Percentiles rank a stretch among this genome's conserved stretches.
Conservation (phyloP, 2,113 vertebrate genomes). For the Siphamia tubifer region DNA sequence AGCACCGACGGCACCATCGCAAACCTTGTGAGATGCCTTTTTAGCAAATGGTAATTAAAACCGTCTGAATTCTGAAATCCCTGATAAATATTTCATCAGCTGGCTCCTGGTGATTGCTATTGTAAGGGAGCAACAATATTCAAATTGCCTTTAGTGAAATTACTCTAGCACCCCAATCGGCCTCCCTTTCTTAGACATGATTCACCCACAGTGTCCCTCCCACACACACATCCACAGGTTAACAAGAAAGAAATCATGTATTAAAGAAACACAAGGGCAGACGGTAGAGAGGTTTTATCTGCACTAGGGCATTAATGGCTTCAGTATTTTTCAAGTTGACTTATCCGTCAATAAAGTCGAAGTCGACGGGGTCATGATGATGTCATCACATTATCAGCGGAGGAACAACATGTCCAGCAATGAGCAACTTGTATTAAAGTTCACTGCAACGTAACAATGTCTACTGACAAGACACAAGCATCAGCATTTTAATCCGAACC, state of each 20-base stretch:
- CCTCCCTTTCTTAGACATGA: neutral
- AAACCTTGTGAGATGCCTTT: conserved; percentile 48
- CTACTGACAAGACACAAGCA: too few relatives aligned
- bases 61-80: conserved; percentile 68
- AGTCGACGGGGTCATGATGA: too few relatives aligned
- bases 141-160: conserved; percentile 63
- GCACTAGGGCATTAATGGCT: too few relatives aligned
- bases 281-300: too few relatives aligned
- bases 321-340: too few relatives aligned
- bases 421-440: too few relatives aligned
- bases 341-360: too few relatives aligned
- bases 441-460: too few relatives aligned
- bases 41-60: conserved; percentile 78
- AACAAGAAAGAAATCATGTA: neutral
- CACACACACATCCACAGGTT: neutral
- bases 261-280: neutral
- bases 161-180: conserved; percentile 8
- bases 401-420: too few relatives aligned
- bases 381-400: too few relatives aligned
- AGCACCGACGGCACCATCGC: conserved; percentile 5
- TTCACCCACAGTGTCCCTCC: neutral
- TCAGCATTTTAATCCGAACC: too few relatives aligned
- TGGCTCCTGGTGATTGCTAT: conserved; percentile 62
- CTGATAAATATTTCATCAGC: conserved; percentile 80
- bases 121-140: conserved; percentile 73